Percentiles rank a stretch among this genome's conserved stretches.
phyloP scores from a whole-genome alignment of 2,797 vertebrate genomes.

The Yasuhikotakia modesta region DNA sequence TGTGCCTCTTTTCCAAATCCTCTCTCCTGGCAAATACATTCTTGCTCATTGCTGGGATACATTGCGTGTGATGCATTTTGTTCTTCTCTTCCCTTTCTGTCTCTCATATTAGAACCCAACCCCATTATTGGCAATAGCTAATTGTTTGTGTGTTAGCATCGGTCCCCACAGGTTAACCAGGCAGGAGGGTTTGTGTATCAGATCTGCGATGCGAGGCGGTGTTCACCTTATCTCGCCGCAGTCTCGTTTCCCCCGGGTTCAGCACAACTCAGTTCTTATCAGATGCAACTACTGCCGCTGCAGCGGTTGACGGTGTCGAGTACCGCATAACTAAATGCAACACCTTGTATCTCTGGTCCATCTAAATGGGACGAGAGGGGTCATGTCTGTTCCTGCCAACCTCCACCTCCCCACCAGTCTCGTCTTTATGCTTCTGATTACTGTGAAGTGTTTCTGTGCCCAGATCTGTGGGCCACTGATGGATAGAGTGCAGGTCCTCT shows the following conservation, averaged over 20 bases:
- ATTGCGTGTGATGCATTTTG: background rate
- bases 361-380: conserved; percentile 35
- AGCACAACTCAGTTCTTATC: conserved; percentile 27
- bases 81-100: background rate
- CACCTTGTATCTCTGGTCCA: conserved; percentile 22
- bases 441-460: conserved; percentile 1
- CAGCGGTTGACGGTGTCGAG: conserved; percentile 13
- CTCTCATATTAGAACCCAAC: conserved; percentile 6
- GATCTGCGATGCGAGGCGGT: background rate
- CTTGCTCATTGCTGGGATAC: conserved; percentile 8
- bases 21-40: conserved; percentile 10
- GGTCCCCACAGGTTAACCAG: conserved; percentile 33
- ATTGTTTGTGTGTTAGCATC: background rate
- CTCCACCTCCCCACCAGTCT: conserved; percentile 18
- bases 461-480: too few species aligned
- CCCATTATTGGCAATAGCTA: conserved; percentile 9
- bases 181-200: background rate
- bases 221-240: conserved; percentile 27
- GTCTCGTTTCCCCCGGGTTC: conserved; percentile 37
- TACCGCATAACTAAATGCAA: conserved; percentile 25
- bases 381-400: background rate
- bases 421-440: conserved; percentile 28
- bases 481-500: too few species aligned
- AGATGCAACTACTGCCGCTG: conserved; percentile 1
- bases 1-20: background rate